Base-by-base conservation (phyloP, 2,797 vertebrate species). In the Myotis planiceps region DNA sequence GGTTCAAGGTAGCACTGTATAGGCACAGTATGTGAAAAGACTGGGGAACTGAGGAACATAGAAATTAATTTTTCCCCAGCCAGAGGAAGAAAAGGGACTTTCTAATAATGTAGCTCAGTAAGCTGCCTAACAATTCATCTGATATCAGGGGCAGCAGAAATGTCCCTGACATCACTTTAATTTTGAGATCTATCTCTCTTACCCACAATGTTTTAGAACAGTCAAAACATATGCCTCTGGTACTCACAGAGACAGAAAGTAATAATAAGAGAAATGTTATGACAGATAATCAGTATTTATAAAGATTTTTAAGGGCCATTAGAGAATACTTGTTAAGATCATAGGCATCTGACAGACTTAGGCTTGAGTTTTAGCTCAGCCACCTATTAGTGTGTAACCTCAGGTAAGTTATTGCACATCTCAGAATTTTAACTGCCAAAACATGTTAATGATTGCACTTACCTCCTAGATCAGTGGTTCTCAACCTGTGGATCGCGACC, bases 201-300 rank as follows among this genome's bases (percentile, higher is more conserved):
- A 75, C 27, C 21, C 60, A 94, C 42, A 75, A 37, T 65, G 84
- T 68, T 65, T 25, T 90, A 39, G 37, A 60, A 49, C 39, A 93
- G 69, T 90, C 21, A 93, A 74, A 97, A 96, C 0, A 0, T 32
- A 60, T 71, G 45, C n/a, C 32, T 94, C 94, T 84, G 92, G 58
- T 9, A 9, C 65, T 63, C 88, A 79, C 53, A 94, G 75, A 53
- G 81, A 96, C 68, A 92, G 45, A 55, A 55, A 80, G 82, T 65
- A 87, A 72, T 69, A 76, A 71, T 81, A 83, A 96, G 92, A 94
- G 93, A 19, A 45, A 34, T 76, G 92, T 18, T 96, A 39, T 94
- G 97, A 95, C 23, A 47, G 84, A 39, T 53, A 92, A 63, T 76
- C 80, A 71, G 93, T 96, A 96, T 91, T 89, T 84, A 71, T 94